Percentiles rank a stretch among this genome's conserved stretches.
Conservation (phyloP, 2,113 vertebrate species). For the Onychostruthus taczanowskii region DNA sequence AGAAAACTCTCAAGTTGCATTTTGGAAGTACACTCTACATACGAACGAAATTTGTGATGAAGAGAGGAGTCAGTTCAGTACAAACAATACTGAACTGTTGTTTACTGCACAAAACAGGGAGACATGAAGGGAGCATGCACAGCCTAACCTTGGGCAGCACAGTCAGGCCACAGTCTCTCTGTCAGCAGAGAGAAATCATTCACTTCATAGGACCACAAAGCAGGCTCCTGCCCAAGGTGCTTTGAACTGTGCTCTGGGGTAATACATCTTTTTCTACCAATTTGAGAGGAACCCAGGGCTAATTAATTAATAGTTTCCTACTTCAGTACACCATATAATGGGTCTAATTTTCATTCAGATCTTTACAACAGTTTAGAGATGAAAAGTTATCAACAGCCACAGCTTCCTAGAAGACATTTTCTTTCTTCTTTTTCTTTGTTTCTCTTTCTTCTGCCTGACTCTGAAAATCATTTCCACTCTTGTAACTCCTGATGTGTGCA, state of each 20-base stretch:
- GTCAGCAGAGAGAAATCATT: not conserved
- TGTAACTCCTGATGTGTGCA: not conserved
- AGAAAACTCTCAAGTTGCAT: not conserved
- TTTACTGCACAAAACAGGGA: not conserved
- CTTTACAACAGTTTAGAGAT: not conserved
- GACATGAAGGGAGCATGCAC: fast-evolving
- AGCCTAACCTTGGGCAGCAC: not conserved
- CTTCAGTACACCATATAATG: not conserved
- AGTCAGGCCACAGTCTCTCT: not conserved
- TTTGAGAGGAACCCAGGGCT: not conserved
- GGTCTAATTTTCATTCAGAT: not conserved
- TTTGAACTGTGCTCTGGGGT: not conserved
- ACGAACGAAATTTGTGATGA: not conserved
- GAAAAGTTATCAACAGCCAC: not conserved
- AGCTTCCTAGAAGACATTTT: not conserved
- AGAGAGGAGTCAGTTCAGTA: not conserved
- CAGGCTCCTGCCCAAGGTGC: not conserved
- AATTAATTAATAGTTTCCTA: not conserved
- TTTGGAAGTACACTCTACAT: not conserved
- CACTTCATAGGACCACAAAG: not conserved
- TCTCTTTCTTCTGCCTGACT: not conserved
- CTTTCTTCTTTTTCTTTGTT: not conserved
- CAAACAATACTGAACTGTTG: not conserved
- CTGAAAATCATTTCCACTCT: not conserved
- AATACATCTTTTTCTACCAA: not conserved